Conservation (phyloP, 2,797 vertebrate species). For the Melanotaenia maccullochi region DNA sequence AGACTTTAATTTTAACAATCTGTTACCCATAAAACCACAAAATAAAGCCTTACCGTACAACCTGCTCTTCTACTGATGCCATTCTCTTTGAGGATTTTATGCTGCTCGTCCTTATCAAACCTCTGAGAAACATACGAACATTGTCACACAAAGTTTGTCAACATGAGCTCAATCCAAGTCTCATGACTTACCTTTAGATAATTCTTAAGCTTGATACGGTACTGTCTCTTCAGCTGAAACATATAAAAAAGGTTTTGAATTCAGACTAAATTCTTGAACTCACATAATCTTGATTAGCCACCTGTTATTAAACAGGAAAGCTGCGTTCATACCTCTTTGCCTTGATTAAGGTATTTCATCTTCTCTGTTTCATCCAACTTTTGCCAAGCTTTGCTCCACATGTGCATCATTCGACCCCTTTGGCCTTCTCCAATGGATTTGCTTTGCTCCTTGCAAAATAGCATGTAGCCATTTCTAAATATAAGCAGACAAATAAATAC, state of each 20-base stretch:
- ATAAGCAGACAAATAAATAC: conserved; percentile 9
- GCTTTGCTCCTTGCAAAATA: conserved; percentile 58
- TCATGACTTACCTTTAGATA: conserved; percentile 47
- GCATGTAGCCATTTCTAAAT: conserved; percentile 51
- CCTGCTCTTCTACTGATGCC: neutral
- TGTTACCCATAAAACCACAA: neutral
- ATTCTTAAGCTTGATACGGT: rapidly evolving
- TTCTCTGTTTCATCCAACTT: conserved; percentile 20
- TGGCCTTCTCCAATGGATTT: rapidly evolving
- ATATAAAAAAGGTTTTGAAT: neutral
- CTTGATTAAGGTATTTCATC: neutral
- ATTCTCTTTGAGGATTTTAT: neutral
- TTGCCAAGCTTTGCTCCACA: conserved; percentile 45
- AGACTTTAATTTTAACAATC: neutral
- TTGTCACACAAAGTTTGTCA: conserved; percentile 9
- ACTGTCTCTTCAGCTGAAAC: conserved; percentile 56
- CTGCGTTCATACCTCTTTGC: conserved; percentile 29
- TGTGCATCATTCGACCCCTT: rapidly evolving
- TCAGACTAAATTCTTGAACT: conserved; percentile 1
- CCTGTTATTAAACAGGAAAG: too few relatives aligned
- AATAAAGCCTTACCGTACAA: conserved; percentile 21
- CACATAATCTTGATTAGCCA: neutral
- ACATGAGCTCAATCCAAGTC: neutral
- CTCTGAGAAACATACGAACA: conserved; percentile 31
- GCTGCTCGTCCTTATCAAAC: neutral